Conservation (phyloP, 2,888 invertebrate species). For the Epirrhoe tristata region DNA sequence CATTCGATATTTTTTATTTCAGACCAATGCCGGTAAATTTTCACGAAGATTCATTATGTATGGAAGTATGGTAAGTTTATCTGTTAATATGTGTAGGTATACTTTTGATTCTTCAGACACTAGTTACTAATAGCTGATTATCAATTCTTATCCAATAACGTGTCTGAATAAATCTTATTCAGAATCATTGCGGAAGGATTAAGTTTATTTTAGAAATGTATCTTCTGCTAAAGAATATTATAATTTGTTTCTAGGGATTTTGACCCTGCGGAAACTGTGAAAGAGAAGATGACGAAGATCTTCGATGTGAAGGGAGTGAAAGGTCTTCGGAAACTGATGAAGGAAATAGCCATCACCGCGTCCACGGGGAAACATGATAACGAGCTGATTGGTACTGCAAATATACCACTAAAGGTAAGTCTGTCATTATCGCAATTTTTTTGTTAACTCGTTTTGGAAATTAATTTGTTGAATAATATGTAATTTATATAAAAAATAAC, state of each 20-base stretch:
- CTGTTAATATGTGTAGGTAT: not conserved
- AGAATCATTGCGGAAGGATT: not conserved
- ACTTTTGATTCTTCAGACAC: not conserved
- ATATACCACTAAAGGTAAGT: slow-evolving; percentile 92
- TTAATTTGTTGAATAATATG: too few relatives aligned
- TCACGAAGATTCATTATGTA: slow-evolving; percentile 89
- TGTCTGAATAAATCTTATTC: too few relatives aligned
- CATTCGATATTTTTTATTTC: slow-evolving; percentile 52
- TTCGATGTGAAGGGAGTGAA: slow-evolving; percentile 94
- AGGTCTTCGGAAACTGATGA: slow-evolving; percentile 93
- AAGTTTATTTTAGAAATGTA: not conserved
- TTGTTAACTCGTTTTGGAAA: too few relatives aligned
- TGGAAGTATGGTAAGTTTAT: slow-evolving; percentile 91
- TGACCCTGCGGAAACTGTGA: slow-evolving; percentile 95
- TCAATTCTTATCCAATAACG: not conserved
- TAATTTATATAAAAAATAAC: not conserved
- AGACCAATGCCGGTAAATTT: slow-evolving; percentile 91
- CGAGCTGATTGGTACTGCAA: slow-evolving; percentile 96
- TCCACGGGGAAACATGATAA: slow-evolving; percentile 97
- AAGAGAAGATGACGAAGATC: slow-evolving; percentile 94
- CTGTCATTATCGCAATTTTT: not conserved
- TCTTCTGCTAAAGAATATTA: not conserved
- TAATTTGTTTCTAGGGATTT: slow-evolving; percentile 88
- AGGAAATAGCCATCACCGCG: slow-evolving; percentile 96
- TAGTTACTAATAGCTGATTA: slow-evolving; percentile 1